Percentiles rank a stretch among this genome's conserved stretches.
These are phyloP conservation scores for Cyprinodon diabolis DNA, from an alignment of 2,797 vertebrate species.

Conservation along the genomic window DNA sequence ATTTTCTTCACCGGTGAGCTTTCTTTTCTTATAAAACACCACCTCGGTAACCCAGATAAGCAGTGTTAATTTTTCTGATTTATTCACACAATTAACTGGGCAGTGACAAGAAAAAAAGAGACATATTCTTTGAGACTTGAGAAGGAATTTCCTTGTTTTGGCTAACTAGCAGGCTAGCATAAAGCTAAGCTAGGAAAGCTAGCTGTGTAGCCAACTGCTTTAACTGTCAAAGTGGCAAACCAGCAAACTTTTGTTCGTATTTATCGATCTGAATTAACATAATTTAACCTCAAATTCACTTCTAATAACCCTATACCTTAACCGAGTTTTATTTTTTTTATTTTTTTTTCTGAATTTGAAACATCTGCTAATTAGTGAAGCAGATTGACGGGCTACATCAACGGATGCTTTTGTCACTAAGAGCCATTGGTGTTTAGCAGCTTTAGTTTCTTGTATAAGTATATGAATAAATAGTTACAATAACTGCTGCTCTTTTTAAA, in stretches of 20 bases:
- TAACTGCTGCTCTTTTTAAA: conserved; percentile 48
- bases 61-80: neutral
- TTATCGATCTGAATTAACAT: neutral
- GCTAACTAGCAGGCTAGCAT: conserved; percentile 59
- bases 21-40: conserved; percentile 26
- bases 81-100: neutral
- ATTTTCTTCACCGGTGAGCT: conserved; percentile 94
- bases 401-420: conserved; percentile 22
- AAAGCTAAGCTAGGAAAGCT: conserved; percentile 72
- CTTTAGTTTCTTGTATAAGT: conserved; percentile 10
- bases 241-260: neutral
- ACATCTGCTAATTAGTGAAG: conserved; percentile 7
- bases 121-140: conserved; percentile 6
- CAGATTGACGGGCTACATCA: conserved; percentile 4
- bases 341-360: neutral
- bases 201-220: conserved; percentile 52
- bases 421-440: neutral
- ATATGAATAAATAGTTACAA: neutral
- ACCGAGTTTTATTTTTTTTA: neutral
- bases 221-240: conserved; percentile 50
- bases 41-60: neutral
- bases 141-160: conserved; percentile 19
- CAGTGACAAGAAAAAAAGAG: neutral
- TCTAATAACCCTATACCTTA: neutral
- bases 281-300: neutral